Percentiles rank a stretch among this genome's conserved stretches.
phyloP scores from a whole-genome alignment of 1,140 invertebrate genomes.

The Frieseomelitta varia region DNA sequence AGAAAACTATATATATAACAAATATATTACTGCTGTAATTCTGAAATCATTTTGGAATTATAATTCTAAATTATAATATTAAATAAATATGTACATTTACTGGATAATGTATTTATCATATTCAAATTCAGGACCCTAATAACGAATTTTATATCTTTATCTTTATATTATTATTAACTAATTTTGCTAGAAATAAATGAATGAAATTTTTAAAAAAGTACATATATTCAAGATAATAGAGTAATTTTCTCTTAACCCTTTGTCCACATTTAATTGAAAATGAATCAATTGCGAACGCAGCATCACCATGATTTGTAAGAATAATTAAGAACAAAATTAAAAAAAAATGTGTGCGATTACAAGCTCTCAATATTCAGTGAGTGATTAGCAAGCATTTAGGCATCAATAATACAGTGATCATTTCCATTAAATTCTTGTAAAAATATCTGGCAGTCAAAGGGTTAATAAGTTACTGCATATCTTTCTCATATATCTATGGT shows the following conservation, averaged over 20 bases:
- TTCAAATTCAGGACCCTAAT: neutral
- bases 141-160: neutral
- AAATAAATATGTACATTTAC: constrained; percentile 10
- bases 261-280: neutral
- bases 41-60: neutral
- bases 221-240: neutral
- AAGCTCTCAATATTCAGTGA: neutral
- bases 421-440: neutral
- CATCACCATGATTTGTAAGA: neutral
- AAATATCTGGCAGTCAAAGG: neutral
- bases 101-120: neutral
- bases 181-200: neutral
- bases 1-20: too few relatives aligned
- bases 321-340: neutral
- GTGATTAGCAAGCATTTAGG: neutral
- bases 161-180: neutral
- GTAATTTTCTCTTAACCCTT: neutral
- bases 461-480: constrained; percentile 5
- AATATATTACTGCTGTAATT: neutral
- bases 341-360: neutral
- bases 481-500: neutral
- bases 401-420: neutral
- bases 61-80: neutral
- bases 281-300: neutral
- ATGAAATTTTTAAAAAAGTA: neutral